A percentile compares a stretch with the other conserved stretches of the same genome.
Evolutionary conservation across 2,888 invertebrate species (phyloP).

Genomic region (Plagodis pulveraria): DNA sequence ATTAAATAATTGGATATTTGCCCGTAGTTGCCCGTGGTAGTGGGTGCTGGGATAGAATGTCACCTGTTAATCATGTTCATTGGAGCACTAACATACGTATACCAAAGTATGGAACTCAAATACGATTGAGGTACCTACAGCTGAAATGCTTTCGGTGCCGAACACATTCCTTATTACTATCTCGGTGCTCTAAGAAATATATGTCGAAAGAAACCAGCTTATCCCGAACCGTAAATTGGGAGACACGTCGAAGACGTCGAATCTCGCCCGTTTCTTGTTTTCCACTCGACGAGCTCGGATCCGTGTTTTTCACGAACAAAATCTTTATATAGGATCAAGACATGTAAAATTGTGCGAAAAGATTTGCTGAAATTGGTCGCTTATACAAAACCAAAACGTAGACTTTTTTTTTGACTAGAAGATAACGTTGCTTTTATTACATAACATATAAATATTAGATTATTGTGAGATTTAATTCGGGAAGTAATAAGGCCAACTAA

Average conservation of each 20-base stretch:
- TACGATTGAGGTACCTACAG: not conserved
- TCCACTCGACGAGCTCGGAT: slow-evolving; percentile 1
- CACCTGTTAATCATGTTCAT: no score
- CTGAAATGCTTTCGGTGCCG: not conserved
- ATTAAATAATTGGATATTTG: not conserved
- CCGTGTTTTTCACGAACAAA: slow-evolving; percentile 11
- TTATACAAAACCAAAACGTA: no score
- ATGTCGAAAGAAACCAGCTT: slow-evolving; percentile 6
- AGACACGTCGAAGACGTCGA: slow-evolving; percentile 20
- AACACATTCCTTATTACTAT: not conserved
- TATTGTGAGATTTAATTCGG: no score
- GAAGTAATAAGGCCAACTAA: no score
- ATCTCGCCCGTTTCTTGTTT: slow-evolving; percentile 6
- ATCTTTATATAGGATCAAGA: slow-evolving; percentile 6
- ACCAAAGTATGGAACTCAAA: no score
- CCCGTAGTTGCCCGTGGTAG: no score
- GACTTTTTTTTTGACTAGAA: no score
- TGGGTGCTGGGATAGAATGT: no score
- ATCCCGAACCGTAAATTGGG: slow-evolving; percentile 22
- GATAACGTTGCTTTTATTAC: no score
- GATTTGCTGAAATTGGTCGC: slow-evolving; percentile 3
- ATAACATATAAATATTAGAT: no score
- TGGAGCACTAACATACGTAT: no score
- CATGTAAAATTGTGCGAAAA: slow-evolving; percentile 9
- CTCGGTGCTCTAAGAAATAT: not conserved